phyloP scores from a whole-genome alignment of 2,113 vertebrate species.

The Hippocampus abdominalis region DNA sequence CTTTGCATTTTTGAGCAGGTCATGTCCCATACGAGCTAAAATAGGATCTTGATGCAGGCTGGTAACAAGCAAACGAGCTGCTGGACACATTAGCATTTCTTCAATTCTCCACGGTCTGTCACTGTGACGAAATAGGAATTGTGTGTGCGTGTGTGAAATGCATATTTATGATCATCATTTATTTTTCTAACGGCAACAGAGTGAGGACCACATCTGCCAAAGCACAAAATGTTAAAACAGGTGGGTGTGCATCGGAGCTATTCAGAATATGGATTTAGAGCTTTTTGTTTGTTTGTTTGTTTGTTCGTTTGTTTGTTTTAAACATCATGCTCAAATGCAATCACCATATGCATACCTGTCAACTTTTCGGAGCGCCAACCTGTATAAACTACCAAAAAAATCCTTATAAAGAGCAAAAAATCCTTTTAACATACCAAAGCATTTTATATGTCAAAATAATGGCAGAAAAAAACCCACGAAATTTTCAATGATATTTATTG shows the following conservation, averaged over 20 bases:
- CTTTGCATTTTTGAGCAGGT: slow-evolving; percentile 50
- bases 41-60: slow-evolving; percentile 28
- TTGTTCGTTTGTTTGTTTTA: slow-evolving; percentile 29
- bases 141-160: slow-evolving; percentile 27
- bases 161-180: slow-evolving; percentile 44
- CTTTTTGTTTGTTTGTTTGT: too few species aligned
- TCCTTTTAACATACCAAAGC: too few species aligned
- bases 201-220: slow-evolving; percentile 2
- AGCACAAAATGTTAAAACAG: slow-evolving; percentile 28
- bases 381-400: too few species aligned
- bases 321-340: neutral
- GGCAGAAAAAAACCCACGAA: too few species aligned
- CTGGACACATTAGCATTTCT: slow-evolving; percentile 58
- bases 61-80: slow-evolving; percentile 33
- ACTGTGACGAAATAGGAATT: slow-evolving; percentile 43
- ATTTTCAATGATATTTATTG: too few species aligned
- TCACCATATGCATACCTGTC: too few species aligned
- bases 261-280: slow-evolving; percentile 17
- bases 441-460: too few species aligned
- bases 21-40: slow-evolving; percentile 29
- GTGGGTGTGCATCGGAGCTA: slow-evolving; percentile 12
- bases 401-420: too few species aligned
- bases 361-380: too few species aligned
- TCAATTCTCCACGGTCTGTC: slow-evolving; percentile 39
- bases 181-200: slow-evolving; percentile 16